phyloP scores from a whole-genome alignment of 1,140 invertebrate genomes.

The Drosophila funebris region DNA sequence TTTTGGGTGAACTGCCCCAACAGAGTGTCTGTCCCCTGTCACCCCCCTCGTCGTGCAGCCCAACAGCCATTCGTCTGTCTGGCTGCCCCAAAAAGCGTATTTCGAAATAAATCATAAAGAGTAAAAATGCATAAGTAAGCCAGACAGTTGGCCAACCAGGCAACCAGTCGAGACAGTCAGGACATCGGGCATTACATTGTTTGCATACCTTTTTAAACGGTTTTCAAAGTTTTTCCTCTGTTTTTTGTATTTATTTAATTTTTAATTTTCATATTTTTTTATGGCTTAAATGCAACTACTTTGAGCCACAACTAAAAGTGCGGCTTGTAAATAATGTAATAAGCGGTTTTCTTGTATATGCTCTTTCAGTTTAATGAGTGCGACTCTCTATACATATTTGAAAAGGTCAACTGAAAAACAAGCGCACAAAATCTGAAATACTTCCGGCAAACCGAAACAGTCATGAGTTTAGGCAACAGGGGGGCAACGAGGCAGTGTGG shows the following conservation, averaged over 20 bases:
- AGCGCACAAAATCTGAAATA: conserved; percentile 41
- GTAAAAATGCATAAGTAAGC: conserved; percentile 73
- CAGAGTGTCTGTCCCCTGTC: not conserved
- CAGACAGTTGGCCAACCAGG: conserved; percentile 37
- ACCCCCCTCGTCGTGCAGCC: not conserved
- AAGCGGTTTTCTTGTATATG: conserved; percentile 66
- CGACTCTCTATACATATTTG: conserved; percentile 34
- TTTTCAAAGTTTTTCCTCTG: conserved; percentile 54
- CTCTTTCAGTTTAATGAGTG: conserved; percentile 74
- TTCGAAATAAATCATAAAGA: conserved; percentile 76
- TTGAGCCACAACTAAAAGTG: conserved; percentile 73
- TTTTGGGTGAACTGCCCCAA: conserved; percentile 63
- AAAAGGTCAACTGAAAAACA: conserved; percentile 69
- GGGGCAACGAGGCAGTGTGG: not conserved
- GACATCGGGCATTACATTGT: conserved; percentile 50
- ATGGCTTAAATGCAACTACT: conserved; percentile 21
- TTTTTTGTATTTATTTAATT: conserved; percentile 21
- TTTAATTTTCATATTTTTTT: not conserved
- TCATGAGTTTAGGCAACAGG: conserved; percentile 12
- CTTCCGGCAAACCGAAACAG: conserved; percentile 40
- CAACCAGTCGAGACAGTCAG: conserved; percentile 18
- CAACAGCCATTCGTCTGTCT: conserved; percentile 33
- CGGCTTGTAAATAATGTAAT: conserved; percentile 76
- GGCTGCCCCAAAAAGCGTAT: conserved; percentile 56
- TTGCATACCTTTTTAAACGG: conserved; percentile 79